Evolutionary conservation across 1,140 invertebrate species (phyloP).

Genomic region (Magallana ariakensis): DNA sequence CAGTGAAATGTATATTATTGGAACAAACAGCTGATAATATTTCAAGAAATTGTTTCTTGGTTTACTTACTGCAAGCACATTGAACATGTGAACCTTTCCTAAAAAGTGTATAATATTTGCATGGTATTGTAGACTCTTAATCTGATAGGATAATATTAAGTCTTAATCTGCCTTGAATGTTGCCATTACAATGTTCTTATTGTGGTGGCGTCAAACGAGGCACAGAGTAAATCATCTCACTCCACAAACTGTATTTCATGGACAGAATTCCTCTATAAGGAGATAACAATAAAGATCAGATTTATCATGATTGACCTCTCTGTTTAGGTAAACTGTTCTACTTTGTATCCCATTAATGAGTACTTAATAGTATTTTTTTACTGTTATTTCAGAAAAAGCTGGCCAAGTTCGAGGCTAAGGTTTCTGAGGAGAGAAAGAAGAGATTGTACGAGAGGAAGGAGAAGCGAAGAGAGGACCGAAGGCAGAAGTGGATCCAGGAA

Average conservation of each 20-base stretch:
- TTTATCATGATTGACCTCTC: no score
- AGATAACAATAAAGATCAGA: background rate
- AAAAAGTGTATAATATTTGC: no score
- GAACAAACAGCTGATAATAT: no score
- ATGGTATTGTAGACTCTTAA: no score
- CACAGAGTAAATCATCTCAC: background rate
- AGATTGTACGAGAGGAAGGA: slow-evolving; percentile 86
- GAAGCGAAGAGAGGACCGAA: slow-evolving; percentile 88
- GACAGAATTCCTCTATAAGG: background rate
- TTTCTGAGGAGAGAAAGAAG: slow-evolving; percentile 87
- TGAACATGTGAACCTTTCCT: no score
- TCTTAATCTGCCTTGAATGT: background rate
- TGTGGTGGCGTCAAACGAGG: background rate
- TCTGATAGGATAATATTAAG: no score
- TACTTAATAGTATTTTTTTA: background rate
- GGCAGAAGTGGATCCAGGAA: slow-evolving; percentile 82
- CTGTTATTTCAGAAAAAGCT: slow-evolving; percentile 70
- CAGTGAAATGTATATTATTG: no score
- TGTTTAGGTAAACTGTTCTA: no score
- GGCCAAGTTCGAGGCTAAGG: slow-evolving; percentile 83
- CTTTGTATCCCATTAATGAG: no score
- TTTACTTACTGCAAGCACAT: no score
- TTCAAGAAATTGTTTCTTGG: no score
- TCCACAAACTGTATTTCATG: background rate
- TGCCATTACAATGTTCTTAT: background rate